Evolutionary conservation across 2,888 invertebrate genomes (phyloP).

Genomic region (Phragmatobia fuliginosa): DNA sequence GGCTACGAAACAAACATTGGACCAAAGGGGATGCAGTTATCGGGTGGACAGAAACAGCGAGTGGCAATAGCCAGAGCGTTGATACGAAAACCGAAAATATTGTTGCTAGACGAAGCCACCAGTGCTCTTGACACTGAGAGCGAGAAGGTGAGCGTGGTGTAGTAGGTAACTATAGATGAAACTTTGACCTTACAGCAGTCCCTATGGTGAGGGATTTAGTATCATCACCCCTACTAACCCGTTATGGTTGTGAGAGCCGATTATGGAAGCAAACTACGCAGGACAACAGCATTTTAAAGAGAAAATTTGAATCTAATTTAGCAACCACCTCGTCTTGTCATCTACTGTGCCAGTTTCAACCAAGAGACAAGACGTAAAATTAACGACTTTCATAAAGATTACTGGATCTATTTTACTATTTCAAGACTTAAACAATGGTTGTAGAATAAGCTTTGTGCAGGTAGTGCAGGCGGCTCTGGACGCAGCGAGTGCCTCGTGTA

Average conservation of each 20-base stretch:
- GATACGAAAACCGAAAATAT: constrained; percentile 91
- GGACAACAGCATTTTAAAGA: no score
- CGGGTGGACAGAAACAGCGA: constrained; percentile 94
- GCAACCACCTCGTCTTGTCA: no score
- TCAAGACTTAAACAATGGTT: not conserved
- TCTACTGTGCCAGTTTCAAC: no score
- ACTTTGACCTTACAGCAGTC: not conserved
- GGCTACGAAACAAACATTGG: constrained; percentile 93
- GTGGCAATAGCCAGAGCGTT: constrained; percentile 95
- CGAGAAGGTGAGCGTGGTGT: constrained; percentile 87
- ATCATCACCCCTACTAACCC: no score
- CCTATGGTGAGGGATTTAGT: no score
- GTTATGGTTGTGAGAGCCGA: no score
- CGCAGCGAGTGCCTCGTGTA: constrained; percentile 91
- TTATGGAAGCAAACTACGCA: no score
- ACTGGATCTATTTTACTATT: not conserved
- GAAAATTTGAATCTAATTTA: no score
- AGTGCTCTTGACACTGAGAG: constrained; percentile 94
- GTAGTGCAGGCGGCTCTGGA: constrained; percentile 93
- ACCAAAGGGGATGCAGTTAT: constrained; percentile 90
- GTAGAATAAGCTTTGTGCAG: constrained; percentile 61
- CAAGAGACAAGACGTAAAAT: no score
- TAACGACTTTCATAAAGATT: no score
- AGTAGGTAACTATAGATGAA: not conserved
- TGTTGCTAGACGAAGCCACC: constrained; percentile 94